Evolutionary conservation across 2,797 vertebrate genomes (phyloP).

Genomic region (Tragelaphus eurycerus): DNA sequence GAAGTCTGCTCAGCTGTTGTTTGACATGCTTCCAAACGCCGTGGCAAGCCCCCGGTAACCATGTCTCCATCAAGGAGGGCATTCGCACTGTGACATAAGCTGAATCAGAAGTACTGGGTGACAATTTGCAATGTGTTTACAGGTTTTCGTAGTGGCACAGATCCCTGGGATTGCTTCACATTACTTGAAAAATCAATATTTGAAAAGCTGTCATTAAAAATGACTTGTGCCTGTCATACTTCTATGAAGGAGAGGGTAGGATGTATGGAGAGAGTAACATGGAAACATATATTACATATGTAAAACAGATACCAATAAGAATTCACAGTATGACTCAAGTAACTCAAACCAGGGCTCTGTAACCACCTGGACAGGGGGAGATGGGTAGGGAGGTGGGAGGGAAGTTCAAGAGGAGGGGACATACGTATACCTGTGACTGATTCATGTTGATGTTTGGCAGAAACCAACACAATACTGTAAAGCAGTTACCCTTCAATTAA

Average conservation of each 20-base stretch:
- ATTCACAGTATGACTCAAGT: background rate
- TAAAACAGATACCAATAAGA: background rate
- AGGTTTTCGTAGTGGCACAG: background rate
- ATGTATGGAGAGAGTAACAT: background rate
- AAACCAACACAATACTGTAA: background rate
- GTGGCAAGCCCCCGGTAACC: fast-evolving
- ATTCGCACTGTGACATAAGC: background rate
- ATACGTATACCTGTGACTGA: background rate
- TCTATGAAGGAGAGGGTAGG: background rate
- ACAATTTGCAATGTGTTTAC: background rate
- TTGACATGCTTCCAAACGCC: background rate
- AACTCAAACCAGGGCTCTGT: background rate
- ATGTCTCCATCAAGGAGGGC: background rate
- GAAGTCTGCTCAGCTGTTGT: background rate
- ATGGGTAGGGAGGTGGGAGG: background rate
- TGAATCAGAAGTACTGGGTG: background rate
- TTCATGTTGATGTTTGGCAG: background rate
- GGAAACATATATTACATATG: background rate
- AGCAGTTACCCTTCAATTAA: background rate
- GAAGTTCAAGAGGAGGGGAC: background rate
- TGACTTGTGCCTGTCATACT: background rate
- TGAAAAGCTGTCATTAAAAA: background rate
- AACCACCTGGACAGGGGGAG: fast-evolving
- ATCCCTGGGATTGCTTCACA: background rate
- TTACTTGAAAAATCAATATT: background rate